Evolutionary conservation across 2,113 vertebrate genomes (phyloP).

Genomic region (Arvicanthis niloticus): DNA sequence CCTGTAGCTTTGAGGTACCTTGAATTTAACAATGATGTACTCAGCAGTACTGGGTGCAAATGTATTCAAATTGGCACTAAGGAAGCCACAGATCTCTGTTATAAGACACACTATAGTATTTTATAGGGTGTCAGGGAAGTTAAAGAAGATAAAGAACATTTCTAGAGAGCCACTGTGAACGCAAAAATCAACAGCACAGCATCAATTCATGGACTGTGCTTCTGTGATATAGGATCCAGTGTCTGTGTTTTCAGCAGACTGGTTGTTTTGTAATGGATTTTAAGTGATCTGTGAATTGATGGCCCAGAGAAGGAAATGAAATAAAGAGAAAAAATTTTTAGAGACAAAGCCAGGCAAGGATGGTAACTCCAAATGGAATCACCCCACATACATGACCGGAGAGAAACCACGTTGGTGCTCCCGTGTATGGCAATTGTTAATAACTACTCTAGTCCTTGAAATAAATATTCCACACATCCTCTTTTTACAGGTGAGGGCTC

Average conservation of each 20-base stretch:
- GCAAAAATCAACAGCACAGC: slow-evolving; percentile 56
- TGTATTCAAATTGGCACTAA: slow-evolving; percentile 76
- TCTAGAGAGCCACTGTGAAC: slow-evolving; percentile 38
- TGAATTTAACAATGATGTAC: slow-evolving; percentile 74
- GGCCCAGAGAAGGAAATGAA: slow-evolving; percentile 16
- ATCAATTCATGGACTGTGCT: slow-evolving; percentile 54
- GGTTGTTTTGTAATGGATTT: slow-evolving; percentile 51
- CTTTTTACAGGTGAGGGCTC: not conserved
- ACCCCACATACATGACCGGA: not conserved
- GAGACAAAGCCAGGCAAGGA: not conserved
- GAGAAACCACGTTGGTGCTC: not conserved
- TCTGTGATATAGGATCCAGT: not conserved
- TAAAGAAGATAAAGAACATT: slow-evolving; percentile 75
- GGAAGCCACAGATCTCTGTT: slow-evolving; percentile 73
- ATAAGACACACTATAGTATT: slow-evolving; percentile 58
- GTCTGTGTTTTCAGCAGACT: slow-evolving; percentile 44
- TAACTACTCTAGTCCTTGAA: not conserved
- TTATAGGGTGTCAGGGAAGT: slow-evolving; percentile 63
- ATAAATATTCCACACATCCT: not conserved
- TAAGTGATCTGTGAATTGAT: slow-evolving; percentile 59
- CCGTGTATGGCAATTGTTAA: not conserved
- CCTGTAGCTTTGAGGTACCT: slow-evolving; percentile 58
- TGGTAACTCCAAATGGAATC: not conserved
- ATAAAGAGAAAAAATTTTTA: slow-evolving; percentile 22
- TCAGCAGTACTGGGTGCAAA: slow-evolving; percentile 66